Base-by-base conservation (phyloP, 2,113 vertebrate species). In the Aptenodytes patagonicus region DNA sequence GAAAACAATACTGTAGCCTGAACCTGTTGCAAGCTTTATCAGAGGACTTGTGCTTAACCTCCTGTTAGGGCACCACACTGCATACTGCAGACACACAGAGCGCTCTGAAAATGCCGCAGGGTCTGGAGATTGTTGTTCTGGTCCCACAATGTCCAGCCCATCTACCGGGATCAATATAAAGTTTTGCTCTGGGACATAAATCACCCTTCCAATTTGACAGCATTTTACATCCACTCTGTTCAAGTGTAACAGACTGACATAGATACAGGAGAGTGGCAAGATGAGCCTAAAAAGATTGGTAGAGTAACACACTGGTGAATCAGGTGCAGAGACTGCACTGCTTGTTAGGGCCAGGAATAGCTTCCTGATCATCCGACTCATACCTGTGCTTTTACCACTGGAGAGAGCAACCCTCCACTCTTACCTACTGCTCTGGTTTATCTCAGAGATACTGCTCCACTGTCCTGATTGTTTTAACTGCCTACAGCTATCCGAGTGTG, bases 361-460 rank as follows among this genome's bases (percentile, higher is more conserved):
- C 91, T 62, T 85, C 66, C 11, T 87, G 84, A 89, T 91, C 94
- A 94, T 61, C 61, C 4, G 0, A 87, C 78, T 93, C 91, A 89
- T 81, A 94, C 89, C 91, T 93, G 77, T 82, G 87, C 49, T 90
- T 93, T 80, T 77, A 83, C 62, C 40, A 70, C 22, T 3, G 4
- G 20, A 87, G 61, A 89, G 20, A 84, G 51, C 73, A 94, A 85
- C 46, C 29, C 80, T 81, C 32, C 4, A 4, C 46, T 90, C 62
- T 62, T 91, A 95, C 96, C 95, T 96, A 95, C 93, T 97, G 95
- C 89, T 95, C 96, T 94, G 84, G 40, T 96, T 97, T 91, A 95
- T 87, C 87, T 91, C 46, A 58, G 44, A 93, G 87, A 81, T 25
- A 36, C 58, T 95, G 91, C 25, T 97, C 96, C 92, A 97, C 93